Base-by-base conservation (phyloP, 2,113 vertebrate species). In the Melanocharis versteri region DNA sequence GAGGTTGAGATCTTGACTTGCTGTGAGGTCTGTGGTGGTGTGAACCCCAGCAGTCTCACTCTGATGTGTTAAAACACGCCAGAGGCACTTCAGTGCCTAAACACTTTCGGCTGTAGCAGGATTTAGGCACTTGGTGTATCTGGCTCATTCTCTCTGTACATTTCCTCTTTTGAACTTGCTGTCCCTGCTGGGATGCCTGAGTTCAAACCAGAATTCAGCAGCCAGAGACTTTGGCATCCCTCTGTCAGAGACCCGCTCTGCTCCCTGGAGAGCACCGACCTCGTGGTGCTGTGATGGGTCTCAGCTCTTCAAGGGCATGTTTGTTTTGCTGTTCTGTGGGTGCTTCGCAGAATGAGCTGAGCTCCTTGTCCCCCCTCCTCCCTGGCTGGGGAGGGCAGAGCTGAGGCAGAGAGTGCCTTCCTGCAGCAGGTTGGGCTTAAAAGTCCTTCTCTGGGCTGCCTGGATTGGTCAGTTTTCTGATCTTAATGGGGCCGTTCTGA, bases 271-370 rank as follows among this genome's bases (percentile, higher is more conserved):
- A 81, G 16, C 13, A 24, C 40, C 0, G 0, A 51, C 56, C 42
- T 6, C 18, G 1, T 0, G 1, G 30, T 0, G 0, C 2, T 0
- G 1, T 10, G 62, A 35, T 84, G 66, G 62, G 35, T 9, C 71
- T 93, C 22, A 27, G 22, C 51, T 60, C 11, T 47, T 51, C n/a
- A 79, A 77, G 82, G 87, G 13, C 62, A 15, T 20, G 47, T 88
- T 89, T 91, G 57, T 45, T 77, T 62, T 72, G 75, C 71, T 66
- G 48, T 19, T 95, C 62, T 70, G 62, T 0, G 0, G 65, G 69
- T 1, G 5, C 93, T 87, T n/a, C 18, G 21, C 33, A 37, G 73
- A 73, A 16, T 1, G 5, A 84, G 60, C 76, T 54, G 72, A 85
- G 40, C 82, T 80, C n/a, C 58, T 84, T 1, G 0, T 42, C 13